These are phyloP conservation scores for Alloplasta piceator DNA, from an alignment of 2,888 invertebrate species.

Conservation along the genomic window DNA sequence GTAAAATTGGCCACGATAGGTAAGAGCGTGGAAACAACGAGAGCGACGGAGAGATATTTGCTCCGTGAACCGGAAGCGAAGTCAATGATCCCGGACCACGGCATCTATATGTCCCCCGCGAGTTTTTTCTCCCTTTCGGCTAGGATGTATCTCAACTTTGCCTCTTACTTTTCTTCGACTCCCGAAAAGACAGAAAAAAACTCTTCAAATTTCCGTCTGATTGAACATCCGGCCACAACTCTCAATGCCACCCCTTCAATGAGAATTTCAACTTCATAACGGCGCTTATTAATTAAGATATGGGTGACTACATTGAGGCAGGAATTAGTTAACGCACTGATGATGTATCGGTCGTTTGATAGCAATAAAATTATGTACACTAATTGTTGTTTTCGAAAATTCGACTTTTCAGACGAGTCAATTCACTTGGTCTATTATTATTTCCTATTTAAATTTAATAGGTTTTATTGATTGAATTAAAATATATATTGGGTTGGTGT, in stretches of 20 bases:
- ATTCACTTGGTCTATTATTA: no score
- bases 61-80: conserved; percentile 76
- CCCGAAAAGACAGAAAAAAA: conserved; percentile 46
- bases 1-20: conserved; percentile 20
- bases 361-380: no score
- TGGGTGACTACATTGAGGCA: no score
- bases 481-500: no score
- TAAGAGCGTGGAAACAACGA: conserved; percentile 69
- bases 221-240: conserved; percentile 13
- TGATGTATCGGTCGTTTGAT: no score
- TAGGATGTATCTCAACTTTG: conserved; percentile 13
- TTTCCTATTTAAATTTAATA: no score
- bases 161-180: not conserved
- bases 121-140: conserved; percentile 10
- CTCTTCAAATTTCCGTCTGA: conserved; percentile 16
- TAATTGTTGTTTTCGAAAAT: no score
- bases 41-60: conserved; percentile 70
- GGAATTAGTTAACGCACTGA: no score
- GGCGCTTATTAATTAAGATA: no score
- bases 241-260: not conserved
- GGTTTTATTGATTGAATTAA: no score
- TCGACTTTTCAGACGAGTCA: no score
- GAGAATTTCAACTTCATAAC: no score
- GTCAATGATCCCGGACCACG: conserved; percentile 77
- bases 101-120: conserved; percentile 30